phyloP scores from a whole-genome alignment of 1,140 invertebrate species.

The Drosophila varians region DNA sequence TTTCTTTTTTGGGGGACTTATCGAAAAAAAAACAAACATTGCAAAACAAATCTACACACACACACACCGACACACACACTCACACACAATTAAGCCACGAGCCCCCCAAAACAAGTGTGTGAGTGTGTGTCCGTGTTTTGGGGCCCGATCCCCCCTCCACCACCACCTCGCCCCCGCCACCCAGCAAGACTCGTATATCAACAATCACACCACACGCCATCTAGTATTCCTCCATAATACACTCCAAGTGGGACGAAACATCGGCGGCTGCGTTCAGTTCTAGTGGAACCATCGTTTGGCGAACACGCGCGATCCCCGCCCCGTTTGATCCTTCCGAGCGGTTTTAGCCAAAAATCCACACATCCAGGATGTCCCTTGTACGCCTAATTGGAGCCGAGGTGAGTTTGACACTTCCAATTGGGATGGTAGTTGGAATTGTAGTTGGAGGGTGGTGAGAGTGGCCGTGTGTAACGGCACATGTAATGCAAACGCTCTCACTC shows the following conservation, averaged over 20 bases:
- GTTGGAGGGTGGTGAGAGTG: background rate
- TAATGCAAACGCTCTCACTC: constrained; percentile 6
- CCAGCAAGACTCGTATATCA: constrained; percentile 63
- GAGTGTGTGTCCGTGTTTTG: background rate
- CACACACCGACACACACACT: no score
- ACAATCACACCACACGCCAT: constrained; percentile 70
- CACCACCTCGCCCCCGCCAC: background rate
- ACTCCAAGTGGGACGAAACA: constrained; percentile 21
- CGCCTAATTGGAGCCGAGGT: constrained; percentile 78
- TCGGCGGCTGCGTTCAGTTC: constrained; percentile 72
- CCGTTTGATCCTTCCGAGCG: background rate
- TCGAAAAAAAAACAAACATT: background rate
- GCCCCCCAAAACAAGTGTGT: background rate
- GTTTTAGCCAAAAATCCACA: background rate
- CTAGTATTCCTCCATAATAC: background rate
- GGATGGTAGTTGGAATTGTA: background rate
- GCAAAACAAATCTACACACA: background rate
- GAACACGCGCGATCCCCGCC: constrained; percentile 52
- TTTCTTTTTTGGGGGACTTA: background rate
- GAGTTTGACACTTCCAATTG: constrained; percentile 15
- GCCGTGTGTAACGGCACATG: constrained; percentile 3
- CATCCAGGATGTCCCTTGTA: constrained; percentile 68
- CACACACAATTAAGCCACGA: background rate
- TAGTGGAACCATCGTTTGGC: constrained; percentile 73
- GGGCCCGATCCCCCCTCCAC: background rate